Conservation (phyloP, 2,888 invertebrate genomes). For the Chesias legatella region DNA sequence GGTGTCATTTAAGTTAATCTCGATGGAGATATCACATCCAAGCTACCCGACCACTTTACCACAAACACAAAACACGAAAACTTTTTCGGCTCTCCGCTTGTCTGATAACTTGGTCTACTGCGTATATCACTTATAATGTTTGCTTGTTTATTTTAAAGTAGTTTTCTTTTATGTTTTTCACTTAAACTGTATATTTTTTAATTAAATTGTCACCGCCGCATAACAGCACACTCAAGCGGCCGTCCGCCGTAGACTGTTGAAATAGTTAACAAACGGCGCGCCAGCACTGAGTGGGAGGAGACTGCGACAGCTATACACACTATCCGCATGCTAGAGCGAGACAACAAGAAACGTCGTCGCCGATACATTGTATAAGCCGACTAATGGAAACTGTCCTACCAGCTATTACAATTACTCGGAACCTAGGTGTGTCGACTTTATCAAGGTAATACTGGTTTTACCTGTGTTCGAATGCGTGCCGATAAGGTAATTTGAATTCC, state of each 20-base stretch:
- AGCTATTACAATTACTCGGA: slow-evolving; percentile 47
- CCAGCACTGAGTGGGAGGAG: slow-evolving; percentile 64
- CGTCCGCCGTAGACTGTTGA: slow-evolving; percentile 66
- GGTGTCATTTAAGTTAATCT: slow-evolving; percentile 52
- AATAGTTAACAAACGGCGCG: slow-evolving; percentile 54
- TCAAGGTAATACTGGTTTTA: slow-evolving; percentile 69
- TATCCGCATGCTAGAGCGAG: slow-evolving; percentile 44
- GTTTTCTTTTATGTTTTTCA: slow-evolving; percentile 39
- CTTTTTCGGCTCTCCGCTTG: slow-evolving; percentile 38
- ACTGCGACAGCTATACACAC: slow-evolving; percentile 53
- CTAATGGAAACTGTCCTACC: slow-evolving; percentile 56
- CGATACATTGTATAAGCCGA: slow-evolving; percentile 60
- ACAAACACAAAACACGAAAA: slow-evolving; percentile 67
- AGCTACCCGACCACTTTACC: slow-evolving; percentile 54
- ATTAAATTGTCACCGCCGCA: slow-evolving; percentile 38
- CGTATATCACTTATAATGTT: slow-evolving; percentile 13
- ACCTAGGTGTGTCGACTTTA: slow-evolving; percentile 44
- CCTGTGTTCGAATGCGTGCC: slow-evolving; percentile 66
- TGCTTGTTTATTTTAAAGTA: slow-evolving; percentile 20
- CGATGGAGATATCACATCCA: slow-evolving; percentile 41
- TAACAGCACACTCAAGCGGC: slow-evolving; percentile 56
- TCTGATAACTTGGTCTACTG: slow-evolving; percentile 24
- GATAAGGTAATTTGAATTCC: slow-evolving; percentile 77
- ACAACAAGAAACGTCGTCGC: slow-evolving; percentile 50
- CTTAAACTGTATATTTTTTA: slow-evolving; percentile 39